A percentile compares a stretch with the other conserved stretches of the same genome.
phyloP scores from a whole-genome alignment of 1,140 invertebrate genomes.

The Pemphigus obesinymphae region DNA sequence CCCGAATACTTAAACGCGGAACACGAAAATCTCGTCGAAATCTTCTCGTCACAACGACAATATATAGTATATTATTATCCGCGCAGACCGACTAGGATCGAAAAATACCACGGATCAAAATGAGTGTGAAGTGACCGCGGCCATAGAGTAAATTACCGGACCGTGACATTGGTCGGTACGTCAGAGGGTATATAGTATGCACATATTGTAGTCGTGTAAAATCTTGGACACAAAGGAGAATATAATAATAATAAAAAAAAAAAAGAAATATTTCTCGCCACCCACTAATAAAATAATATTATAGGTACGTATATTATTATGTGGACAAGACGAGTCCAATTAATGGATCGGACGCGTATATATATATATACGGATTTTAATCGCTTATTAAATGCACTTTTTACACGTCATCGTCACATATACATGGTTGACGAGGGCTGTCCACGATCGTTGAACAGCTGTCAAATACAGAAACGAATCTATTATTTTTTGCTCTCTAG shows the following conservation, averaged over 20 bases:
- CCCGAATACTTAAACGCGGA: no score
- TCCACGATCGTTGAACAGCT: no score
- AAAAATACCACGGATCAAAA: conserved; percentile 32
- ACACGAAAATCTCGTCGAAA: not conserved
- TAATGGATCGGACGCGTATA: not conserved
- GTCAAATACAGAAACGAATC: no score
- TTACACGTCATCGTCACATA: no score
- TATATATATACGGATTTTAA: no score
- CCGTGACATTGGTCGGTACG: conserved; percentile 22
- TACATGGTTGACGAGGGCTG: no score
- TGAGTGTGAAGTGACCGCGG: conserved; percentile 24
- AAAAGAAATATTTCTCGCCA: not conserved
- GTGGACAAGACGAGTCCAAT: not conserved
- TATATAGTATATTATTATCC: not conserved
- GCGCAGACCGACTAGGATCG: not conserved
- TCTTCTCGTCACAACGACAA: not conserved
- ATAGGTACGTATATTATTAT: no score
- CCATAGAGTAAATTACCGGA: not conserved
- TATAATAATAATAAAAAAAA: not conserved
- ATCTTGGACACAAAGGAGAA: not conserved
- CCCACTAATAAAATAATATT: not conserved
- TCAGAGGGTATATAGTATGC: not conserved
- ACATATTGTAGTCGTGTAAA: not conserved
- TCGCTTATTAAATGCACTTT: not conserved
- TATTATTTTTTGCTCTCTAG: no score